Conservation (phyloP, 2,888 invertebrate species). For the Trachelus troglodyta region DNA sequence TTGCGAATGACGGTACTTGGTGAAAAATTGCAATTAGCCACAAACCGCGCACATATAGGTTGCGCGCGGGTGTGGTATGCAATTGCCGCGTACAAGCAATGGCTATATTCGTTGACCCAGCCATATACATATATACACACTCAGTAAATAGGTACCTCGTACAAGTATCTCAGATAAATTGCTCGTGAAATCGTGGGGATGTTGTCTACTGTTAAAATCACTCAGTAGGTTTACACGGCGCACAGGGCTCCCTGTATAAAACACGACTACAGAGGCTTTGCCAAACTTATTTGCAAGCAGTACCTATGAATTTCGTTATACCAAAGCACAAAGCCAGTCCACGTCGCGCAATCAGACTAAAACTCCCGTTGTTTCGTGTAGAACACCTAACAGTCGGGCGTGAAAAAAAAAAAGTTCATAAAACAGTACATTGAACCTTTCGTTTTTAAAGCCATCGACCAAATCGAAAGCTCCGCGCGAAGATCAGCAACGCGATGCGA, state of each 20-base stretch:
- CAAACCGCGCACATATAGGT: slow-evolving; percentile 33
- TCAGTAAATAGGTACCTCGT: slow-evolving; percentile 19
- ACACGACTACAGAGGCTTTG: not conserved
- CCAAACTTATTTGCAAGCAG: not conserved
- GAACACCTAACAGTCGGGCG: not conserved
- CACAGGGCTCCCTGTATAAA: not conserved
- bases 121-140: slow-evolving; percentile 7
- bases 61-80: slow-evolving; percentile 35
- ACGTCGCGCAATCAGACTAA: not conserved
- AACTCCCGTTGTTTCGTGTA: not conserved
- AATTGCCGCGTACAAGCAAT: slow-evolving; percentile 33
- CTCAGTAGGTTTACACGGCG: not conserved
- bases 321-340: not conserved
- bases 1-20: not conserved
- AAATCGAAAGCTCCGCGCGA: slow-evolving; percentile 30
- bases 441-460: not conserved
- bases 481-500: not conserved
- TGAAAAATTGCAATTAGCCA: slow-evolving; percentile 49
- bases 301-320: not conserved
- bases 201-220: slow-evolving; percentile 3
- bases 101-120: slow-evolving; percentile 38
- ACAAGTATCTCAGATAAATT: slow-evolving; percentile 50
- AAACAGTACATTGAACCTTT: not conserved
- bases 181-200: slow-evolving; percentile 17
- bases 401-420: not conserved